Base-by-base conservation (phyloP, 2,797 vertebrate species). In the Falco berigora region DNA sequence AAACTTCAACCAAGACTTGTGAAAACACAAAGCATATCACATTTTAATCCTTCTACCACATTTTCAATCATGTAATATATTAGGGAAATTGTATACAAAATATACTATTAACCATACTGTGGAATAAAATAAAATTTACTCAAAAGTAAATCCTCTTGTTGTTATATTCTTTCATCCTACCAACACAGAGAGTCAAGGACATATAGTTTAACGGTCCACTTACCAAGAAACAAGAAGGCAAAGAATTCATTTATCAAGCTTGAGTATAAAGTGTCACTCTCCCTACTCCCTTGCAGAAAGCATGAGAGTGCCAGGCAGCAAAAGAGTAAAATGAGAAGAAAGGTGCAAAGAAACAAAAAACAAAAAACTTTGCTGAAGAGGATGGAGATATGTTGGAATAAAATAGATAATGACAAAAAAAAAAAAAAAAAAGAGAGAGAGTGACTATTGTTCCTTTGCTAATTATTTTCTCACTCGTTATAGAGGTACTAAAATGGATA, bases 211-310 rank as follows among this genome's bases (percentile, higher is more conserved):
- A 95, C 95, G 94, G 86, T 94, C 91, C 80, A 88, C 91, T 95
- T 96, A 92, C 59, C 80, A 87, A 96, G 83, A 95, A 95, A 95
- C 83, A 96, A 96, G 78, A 56, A 95, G 49, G 88, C 91, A 94
- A 94, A 97, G 80, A 95, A 95, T 94, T 91, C 73, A 95, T 96
- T 90, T 92, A 87, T 96, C 95, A 96, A 90, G 67, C 83, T 83
- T 95, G 76, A 92, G 52, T 59, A 95, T 90, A 75, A 96, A 72
- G 50, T 88, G 85, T 86, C 92, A 86, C 28, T 88, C 27, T 90
- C 47, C 16, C 18, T 86, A 63, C 88, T 84, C 90, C 59, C 55
- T 49, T 78, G 17, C n/a, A 95, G 56, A 95, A 95, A 95, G 44
- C 47, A 40, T 69, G 47, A 91, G 47, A 83, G 27, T 66, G 27